Conservation (phyloP, 2,888 invertebrate genomes). For the Caenorhabditis angaria region DNA sequence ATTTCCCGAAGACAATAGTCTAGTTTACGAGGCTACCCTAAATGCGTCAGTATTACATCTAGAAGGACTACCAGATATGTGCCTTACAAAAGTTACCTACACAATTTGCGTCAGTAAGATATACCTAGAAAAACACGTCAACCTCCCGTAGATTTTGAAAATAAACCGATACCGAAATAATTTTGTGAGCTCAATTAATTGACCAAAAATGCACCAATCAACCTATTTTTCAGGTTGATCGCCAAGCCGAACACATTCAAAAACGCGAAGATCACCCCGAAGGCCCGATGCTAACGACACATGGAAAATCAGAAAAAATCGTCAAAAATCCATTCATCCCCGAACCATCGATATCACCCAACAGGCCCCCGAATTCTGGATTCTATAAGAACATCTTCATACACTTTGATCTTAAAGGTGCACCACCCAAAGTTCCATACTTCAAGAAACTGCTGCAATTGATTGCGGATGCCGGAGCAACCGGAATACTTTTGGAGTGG, state of each 20-base stretch:
- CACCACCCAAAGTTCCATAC: conserved; percentile 79
- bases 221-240: neutral
- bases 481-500: conserved; percentile 83
- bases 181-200: too few relatives aligned
- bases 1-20: too few relatives aligned
- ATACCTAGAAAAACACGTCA: too few relatives aligned
- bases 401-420: conserved; percentile 86
- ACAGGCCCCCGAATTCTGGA: conserved; percentile 22
- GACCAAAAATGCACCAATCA: neutral
- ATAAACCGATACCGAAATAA: too few relatives aligned
- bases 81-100: too few relatives aligned
- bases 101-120: too few relatives aligned
- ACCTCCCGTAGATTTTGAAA: too few relatives aligned
- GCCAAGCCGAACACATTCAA: neutral
- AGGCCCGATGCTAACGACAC: neutral
- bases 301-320: conserved; percentile 3
- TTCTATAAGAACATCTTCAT: conserved; percentile 77
- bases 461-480: conserved; percentile 79
- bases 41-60: too few relatives aligned
- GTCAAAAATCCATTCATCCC: neutral
- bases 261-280: neutral
- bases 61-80: too few relatives aligned
- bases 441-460: conserved; percentile 77
- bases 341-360: neutral
- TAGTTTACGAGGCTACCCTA: too few relatives aligned